A percentile compares a stretch with the other conserved stretches of the same genome.
phyloP scores from a whole-genome alignment of 2,888 invertebrate genomes.

The Erebia ligea region DNA sequence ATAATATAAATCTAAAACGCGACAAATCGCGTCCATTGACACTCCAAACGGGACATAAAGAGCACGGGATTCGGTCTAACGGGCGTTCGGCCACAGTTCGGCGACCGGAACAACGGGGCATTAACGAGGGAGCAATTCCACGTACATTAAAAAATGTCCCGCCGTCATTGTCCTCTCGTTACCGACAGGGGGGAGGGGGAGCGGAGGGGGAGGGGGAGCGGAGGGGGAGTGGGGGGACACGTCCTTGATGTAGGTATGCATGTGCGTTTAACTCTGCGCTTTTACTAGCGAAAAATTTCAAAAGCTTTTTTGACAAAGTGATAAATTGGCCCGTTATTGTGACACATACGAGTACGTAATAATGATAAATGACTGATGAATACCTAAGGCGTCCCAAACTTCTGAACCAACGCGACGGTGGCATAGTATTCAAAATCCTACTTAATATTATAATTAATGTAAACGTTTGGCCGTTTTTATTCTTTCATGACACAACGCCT shows the following conservation, averaged over 20 bases:
- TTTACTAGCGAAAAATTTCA: not conserved
- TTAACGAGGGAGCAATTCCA: not conserved
- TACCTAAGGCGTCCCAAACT: not conserved
- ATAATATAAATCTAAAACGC: not conserved
- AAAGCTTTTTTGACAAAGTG: not conserved
- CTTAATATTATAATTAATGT: no score
- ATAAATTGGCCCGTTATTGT: not conserved
- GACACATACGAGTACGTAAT: not conserved
- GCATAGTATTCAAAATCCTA: no score
- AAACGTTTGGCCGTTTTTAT: no score
- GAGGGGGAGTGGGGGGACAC: not conserved
- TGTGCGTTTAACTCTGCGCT: constrained; percentile 1
- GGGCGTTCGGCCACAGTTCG: not conserved
- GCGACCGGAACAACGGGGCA: not conserved
- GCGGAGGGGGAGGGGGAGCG: not conserved
- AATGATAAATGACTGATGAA: not conserved
- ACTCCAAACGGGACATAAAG: not conserved
- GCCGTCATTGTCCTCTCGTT: not conserved
- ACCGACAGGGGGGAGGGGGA: not conserved
- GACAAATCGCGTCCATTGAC: constrained; percentile 7
- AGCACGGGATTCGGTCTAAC: not conserved
- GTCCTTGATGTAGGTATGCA: not conserved
- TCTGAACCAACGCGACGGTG: no score
- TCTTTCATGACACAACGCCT: no score
- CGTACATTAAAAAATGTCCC: not conserved